Conservation (phyloP, 2,113 vertebrate species). For the Channa argus region DNA sequence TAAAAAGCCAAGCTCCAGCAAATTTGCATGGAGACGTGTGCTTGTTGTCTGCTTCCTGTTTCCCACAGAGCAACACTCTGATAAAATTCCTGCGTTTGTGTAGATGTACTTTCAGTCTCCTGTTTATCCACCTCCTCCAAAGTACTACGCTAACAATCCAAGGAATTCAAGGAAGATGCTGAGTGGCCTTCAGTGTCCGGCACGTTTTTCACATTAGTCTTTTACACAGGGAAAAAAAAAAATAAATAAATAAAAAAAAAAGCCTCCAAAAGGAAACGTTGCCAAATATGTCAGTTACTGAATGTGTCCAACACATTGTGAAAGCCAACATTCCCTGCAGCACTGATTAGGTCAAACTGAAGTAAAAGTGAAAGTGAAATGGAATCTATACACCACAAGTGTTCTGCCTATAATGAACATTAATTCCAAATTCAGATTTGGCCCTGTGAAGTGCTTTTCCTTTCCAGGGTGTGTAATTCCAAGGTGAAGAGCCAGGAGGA, state of each 20-base stretch:
- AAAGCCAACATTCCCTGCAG: constrained; percentile 39
- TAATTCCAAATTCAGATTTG: not conserved
- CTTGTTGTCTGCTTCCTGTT: constrained; percentile 44
- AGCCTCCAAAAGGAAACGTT: constrained; percentile 3
- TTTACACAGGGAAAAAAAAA: not conserved
- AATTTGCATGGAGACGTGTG: constrained; percentile 37
- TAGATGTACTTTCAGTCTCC: constrained; percentile 17
- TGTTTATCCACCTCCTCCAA: not conserved
- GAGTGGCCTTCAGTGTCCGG: constrained; percentile 13
- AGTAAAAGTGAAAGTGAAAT: constrained; percentile 34
- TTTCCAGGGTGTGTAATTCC: not conserved
- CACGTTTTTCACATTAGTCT: constrained; percentile 27
- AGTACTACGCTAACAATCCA: constrained; percentile 8
- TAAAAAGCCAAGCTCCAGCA: constrained; percentile 10
- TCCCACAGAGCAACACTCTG: constrained; percentile 43
- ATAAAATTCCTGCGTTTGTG: constrained; percentile 24
- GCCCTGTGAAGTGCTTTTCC: not conserved
- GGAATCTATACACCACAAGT: not conserved
- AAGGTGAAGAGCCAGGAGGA: no score
- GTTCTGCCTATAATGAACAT: not conserved
- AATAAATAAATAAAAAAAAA: not conserved
- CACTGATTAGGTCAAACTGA: constrained; percentile 32
- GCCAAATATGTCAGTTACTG: constrained; percentile 53
- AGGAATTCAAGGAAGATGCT: constrained; percentile 14
- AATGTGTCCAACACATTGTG: constrained; percentile 26